Evolutionary conservation across 2,113 vertebrate genomes (phyloP).

Genomic region (Zosterops borbonicus): DNA sequence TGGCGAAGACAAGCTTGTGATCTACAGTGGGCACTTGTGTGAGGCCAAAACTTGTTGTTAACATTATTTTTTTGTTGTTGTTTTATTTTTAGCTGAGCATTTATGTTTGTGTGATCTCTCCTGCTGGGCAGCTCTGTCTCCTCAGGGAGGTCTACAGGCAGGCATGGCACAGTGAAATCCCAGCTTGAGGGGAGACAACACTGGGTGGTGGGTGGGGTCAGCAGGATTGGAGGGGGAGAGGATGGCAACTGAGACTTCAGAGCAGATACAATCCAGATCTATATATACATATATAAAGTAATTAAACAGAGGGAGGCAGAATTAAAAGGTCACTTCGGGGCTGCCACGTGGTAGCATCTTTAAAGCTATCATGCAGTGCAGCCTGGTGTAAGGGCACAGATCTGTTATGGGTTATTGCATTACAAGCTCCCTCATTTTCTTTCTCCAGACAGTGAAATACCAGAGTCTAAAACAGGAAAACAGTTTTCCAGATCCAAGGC

Average conservation of each 20-base stretch:
- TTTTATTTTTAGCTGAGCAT: background rate
- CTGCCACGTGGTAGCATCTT: background rate
- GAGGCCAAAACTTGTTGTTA: background rate
- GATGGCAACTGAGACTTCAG: background rate
- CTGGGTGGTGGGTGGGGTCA: accelerated
- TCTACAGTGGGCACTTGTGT: accelerated
- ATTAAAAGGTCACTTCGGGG: slow-evolving; percentile 46
- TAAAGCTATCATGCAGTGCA: background rate
- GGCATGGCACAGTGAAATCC: background rate
- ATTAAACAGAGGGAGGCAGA: slow-evolving; percentile 42
- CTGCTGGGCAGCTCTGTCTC: background rate
- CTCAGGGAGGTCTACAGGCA: background rate
- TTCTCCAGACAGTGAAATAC: background rate
- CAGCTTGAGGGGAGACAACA: accelerated
- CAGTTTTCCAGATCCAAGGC: background rate
- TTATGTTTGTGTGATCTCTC: background rate
- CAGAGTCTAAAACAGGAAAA: background rate
- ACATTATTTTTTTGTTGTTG: background rate
- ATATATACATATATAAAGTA: background rate
- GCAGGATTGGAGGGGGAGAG: background rate
- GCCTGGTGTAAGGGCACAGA: background rate
- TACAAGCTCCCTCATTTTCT: background rate
- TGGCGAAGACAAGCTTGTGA: background rate
- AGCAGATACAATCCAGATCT: background rate
- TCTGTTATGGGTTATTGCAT: background rate